Base-by-base conservation (phyloP, 2,888 invertebrate genomes). In the Ferrisia virgata region DNA sequence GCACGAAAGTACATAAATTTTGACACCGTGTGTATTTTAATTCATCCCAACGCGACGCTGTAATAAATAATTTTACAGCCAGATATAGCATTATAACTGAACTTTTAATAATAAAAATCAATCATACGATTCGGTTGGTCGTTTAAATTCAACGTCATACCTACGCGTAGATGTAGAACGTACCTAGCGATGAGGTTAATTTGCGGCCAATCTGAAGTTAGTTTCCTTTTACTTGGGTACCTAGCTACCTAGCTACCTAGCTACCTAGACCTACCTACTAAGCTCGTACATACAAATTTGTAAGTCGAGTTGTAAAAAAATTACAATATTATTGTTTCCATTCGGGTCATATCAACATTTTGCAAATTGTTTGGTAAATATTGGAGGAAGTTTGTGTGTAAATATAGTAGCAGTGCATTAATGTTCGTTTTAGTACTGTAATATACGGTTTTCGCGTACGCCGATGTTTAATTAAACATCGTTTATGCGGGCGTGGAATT, bases 1-100 rank as follows among this genome's bases (percentile, higher is more conserved):
- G 64, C 64, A 64, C 64, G 28, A 31, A 64, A 28, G 64, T 64
- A 64, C 64, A 64, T 64, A 64, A 64, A 64, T 64, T 64, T 64
- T 28, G 31, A 64, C 64, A 28, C 31, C 13, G 64, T 28, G 28
- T 58, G n/a, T 64, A 64, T 64, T 64, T 64, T 28, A 64, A 64
- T 64, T 64, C 28, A 25, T 64, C 31, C 64, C 25, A 28, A 64
- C 64, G 28, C 31, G 47, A 47, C 47, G 47, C 18, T 18, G 47
- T 47, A 47, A 47, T 47, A 47, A 47, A 47, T 47, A 47, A 47
- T 47, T 47, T 47, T 18, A 47, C 47, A 47, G 47, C 47, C n/a
- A n/a, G n/a, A n/a, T n/a, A n/a, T n/a, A n/a, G n/a, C n/a, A n/a
- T n/a, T 47, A 47, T 47, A 18, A 18, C 18, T 47, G 47, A 47